Evolutionary conservation across 2,113 vertebrate genomes (phyloP).

Genomic region (Desmodus rotundus): DNA sequence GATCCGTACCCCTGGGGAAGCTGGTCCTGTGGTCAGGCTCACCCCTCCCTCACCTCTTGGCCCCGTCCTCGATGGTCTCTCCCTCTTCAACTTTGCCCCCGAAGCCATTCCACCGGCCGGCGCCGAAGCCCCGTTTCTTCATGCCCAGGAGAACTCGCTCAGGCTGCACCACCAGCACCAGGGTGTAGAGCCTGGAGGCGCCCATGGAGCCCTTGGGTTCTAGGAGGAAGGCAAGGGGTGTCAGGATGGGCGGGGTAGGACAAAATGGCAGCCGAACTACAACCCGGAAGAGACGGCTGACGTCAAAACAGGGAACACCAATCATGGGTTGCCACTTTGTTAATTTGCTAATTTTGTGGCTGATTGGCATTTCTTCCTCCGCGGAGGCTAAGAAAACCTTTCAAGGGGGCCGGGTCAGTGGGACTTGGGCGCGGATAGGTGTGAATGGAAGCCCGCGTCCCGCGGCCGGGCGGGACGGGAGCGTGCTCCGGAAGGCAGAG

Average conservation of each 20-base stretch:
- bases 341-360: too few species aligned
- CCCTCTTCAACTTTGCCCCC: conserved; percentile 93
- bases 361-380: too few species aligned
- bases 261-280: too few species aligned
- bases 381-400: too few species aligned
- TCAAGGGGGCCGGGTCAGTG: not conserved
- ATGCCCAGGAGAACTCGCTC: conserved; percentile 90
- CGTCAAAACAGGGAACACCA: too few species aligned
- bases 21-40: not conserved
- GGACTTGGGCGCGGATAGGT: accelerated
- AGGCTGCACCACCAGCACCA: conserved; percentile 91
- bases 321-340: too few species aligned
- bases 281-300: too few species aligned
- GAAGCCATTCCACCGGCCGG: conserved; percentile 94
- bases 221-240: not conserved
- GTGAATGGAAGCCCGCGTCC: not conserved
- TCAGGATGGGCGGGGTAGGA: too few species aligned
- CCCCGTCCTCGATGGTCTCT: conserved; percentile 91
- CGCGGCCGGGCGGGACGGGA: not conserved
- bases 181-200: conserved; percentile 85
- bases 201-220: conserved; percentile 78
- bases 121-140: conserved; percentile 97
- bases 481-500: not conserved
- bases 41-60: conserved; percentile 83
- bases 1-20: accelerated